These are phyloP conservation scores for Stenotaenia linearis DNA, from an alignment of 2,888 invertebrate species.

Conservation along the genomic window DNA sequence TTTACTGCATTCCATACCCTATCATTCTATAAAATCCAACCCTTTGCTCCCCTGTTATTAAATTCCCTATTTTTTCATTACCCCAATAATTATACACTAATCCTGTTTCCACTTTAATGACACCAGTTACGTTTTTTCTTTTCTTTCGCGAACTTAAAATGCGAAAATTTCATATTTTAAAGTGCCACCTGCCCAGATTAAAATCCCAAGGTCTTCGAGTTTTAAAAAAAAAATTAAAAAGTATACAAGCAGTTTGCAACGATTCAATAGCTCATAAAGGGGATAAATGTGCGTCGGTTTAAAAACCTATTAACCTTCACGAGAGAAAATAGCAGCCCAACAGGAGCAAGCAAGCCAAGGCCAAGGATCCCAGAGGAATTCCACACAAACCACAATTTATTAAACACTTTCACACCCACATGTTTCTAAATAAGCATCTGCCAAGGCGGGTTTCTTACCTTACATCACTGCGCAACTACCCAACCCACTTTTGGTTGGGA, in stretches of 20 bases:
- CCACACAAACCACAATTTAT: conserved; percentile 14
- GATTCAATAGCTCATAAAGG: conserved; percentile 22
- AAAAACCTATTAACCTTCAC: conserved; percentile 23
- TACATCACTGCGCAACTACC: not conserved
- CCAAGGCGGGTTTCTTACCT: not conserved
- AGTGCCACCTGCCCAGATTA: not conserved
- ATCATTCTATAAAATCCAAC: not conserved
- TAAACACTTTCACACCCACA: conserved; percentile 14
- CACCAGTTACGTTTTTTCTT: not conserved
- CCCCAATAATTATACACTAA: not conserved
- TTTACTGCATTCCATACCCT: not conserved
- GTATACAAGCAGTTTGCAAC: not conserved
- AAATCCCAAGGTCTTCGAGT: conserved; percentile 11
- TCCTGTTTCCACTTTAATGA: not conserved
- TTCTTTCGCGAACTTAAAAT: not conserved
- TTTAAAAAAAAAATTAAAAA: not conserved
- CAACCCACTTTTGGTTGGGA: not conserved
- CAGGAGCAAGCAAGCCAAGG: not conserved
- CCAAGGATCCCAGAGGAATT: conserved; percentile 16
- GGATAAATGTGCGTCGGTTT: conserved; percentile 21
- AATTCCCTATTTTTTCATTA: not conserved
- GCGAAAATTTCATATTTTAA: not conserved
- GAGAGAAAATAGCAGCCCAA: conserved; percentile 9
- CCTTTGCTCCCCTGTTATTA: not conserved
- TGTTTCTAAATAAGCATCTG: not conserved